These are phyloP conservation scores for Didymodactylos carnosus DNA, from an alignment of 2,888 invertebrate species.

Conservation along the genomic window DNA sequence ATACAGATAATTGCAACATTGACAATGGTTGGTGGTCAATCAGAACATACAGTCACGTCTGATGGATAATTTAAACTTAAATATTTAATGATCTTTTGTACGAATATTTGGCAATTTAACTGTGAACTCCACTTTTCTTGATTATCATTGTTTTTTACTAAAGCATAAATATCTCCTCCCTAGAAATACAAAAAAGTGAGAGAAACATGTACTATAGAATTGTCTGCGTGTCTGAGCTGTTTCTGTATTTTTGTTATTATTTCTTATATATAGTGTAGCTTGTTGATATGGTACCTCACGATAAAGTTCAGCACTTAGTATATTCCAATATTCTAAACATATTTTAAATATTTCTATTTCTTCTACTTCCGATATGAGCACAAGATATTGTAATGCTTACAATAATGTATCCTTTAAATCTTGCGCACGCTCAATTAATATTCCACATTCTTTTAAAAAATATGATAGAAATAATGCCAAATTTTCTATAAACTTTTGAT, in stretches of 20 bases:
- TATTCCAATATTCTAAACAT: slow-evolving; percentile 95
- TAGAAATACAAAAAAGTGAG: too few species aligned
- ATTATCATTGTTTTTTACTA: too few species aligned
- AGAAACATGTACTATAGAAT: slow-evolving; percentile 35
- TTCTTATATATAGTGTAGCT: neutral
- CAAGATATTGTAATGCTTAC: slow-evolving; percentile 31
- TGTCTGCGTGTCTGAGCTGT: slow-evolving; percentile 25
- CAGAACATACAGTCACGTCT: too few species aligned
- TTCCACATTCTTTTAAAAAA: slow-evolving; percentile 84
- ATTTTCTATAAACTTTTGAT: slow-evolving; percentile 96
- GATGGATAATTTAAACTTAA: too few species aligned
- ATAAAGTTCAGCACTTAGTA: slow-evolving; percentile 63
- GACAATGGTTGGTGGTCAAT: too few species aligned
- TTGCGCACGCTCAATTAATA: slow-evolving; percentile 46
- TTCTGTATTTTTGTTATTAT: neutral
- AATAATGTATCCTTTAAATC: slow-evolving; percentile 3
- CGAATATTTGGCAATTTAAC: too few species aligned
- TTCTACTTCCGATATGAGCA: slow-evolving; percentile 66
- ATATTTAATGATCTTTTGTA: too few species aligned
- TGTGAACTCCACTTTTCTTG: too few species aligned
- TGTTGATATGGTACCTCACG: slow-evolving; percentile 55
- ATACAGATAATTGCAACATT: too few species aligned
- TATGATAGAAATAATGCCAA: slow-evolving; percentile 87
- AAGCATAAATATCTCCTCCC: too few species aligned
- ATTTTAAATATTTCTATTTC: slow-evolving; percentile 99